Evolutionary conservation across 2,113 vertebrate species (phyloP), one percentile per base, ranked within the genome.

Genomic region (Plectropomus leopardus): DNA sequence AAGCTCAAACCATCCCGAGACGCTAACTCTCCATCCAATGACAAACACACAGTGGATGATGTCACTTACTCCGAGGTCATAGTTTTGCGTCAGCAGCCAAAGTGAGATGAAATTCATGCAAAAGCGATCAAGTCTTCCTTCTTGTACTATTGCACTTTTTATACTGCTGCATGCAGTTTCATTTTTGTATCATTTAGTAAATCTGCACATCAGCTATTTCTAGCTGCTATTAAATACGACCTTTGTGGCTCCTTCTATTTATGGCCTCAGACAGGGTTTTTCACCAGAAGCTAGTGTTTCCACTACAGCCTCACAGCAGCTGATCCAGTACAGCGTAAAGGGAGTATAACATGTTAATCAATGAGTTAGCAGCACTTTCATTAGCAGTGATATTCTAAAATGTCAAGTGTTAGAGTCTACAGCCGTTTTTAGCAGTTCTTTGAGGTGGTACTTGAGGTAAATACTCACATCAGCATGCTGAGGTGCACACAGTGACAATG

Each of bases 31-130:
- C 67, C 69, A 16, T 45, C n/a, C 48, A 68, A 13, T 4, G 14
- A 70, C 21, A 54, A 61, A 21, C 17, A 19, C 15, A 21, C 53
- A n/a, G 26, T 4, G 15, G 85, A 86, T 7, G 76, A 91, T 7
- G 80, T 89, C 74, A 88, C 55, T 0, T 92, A 92, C 23, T 65
- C 87, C 0, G 68, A 87, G 11, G 84, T 93, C 3, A 1, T 26
- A 5, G 4, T 76, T 59, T 10, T 28, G 2, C 6, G 9, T 15
- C 63, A 0, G 3, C 36, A 40, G 21, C 34, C 34, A 0, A 19
- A 14, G 30, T 55, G 21, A 59, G 7, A 36, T 10, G 10, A 50
- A 40, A 44, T 51, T 24, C 60, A 44, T 2, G 3, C 11, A 10
- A 5, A 34, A 51, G 32, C 44, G 5, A 72, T 58, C 3, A 40